phyloP scores from a whole-genome alignment of 2,888 invertebrate genomes.

The Eupithecia abbreviata region DNA sequence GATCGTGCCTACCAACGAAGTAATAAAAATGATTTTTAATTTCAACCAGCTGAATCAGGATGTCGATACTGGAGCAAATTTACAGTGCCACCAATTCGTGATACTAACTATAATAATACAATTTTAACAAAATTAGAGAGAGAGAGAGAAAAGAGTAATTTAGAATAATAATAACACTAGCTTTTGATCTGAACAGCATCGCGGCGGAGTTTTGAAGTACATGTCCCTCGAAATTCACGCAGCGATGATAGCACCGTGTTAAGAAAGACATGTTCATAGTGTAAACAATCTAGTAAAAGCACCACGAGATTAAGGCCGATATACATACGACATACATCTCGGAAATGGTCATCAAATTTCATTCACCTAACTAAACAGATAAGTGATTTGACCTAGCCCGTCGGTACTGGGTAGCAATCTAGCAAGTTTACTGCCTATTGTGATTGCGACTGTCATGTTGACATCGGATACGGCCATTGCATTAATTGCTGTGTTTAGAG shows the following conservation, averaged over 20 bases:
- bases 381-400: constrained; percentile 6
- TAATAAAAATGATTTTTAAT: constrained; percentile 37
- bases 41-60: constrained; percentile 29
- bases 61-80: constrained; percentile 17
- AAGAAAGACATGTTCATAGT: background rate
- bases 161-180: background rate
- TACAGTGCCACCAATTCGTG: background rate
- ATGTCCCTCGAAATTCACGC: background rate
- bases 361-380: background rate
- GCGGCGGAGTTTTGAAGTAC: background rate
- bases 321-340: background rate
- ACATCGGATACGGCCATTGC: constrained; percentile 56
- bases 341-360: background rate
- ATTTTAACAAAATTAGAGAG: too few relatives aligned
- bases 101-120: background rate
- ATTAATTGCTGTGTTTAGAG: constrained; percentile 55
- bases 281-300: background rate
- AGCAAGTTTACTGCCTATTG: constrained; percentile 37
- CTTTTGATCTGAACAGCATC: background rate
- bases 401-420: background rate
- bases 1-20: background rate
- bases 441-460: constrained; percentile 50
- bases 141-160: background rate
- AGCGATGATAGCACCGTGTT: background rate
- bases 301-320: background rate